Percentiles rank a stretch among this genome's conserved stretches.
phyloP scores from a whole-genome alignment of 2,113 vertebrate species.

The Antigone vipio region DNA sequence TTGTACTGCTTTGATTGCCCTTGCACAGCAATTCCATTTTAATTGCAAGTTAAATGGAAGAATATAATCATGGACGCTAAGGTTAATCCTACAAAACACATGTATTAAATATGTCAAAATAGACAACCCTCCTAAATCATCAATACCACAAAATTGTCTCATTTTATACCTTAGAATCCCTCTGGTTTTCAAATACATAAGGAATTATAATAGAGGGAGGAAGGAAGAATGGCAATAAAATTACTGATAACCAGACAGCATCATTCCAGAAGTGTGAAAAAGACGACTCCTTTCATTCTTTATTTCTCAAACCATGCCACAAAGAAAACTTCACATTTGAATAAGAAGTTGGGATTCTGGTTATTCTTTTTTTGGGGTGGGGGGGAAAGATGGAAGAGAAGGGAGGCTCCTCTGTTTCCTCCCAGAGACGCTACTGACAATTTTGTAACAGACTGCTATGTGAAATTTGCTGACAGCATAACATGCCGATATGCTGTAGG shows the following conservation, averaged over 20 bases:
- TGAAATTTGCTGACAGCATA: neutral
- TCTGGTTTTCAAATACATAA: neutral
- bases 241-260: neutral
- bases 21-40: neutral
- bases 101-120: neutral
- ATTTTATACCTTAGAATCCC: neutral
- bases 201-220: neutral
- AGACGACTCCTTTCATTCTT: neutral
- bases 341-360: neutral
- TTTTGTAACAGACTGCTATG: neutral
- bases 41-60: neutral
- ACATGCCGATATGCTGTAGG: neutral
- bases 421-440: neutral
- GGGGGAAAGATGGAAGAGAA: neutral
- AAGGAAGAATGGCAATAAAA: conserved; percentile 31
- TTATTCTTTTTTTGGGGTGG: neutral
- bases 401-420: neutral
- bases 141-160: neutral
- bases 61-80: neutral
- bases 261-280: neutral
- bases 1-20: neutral
- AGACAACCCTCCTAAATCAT: neutral
- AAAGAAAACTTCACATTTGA: neutral
- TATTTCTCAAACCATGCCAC: neutral
- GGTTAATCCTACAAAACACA: neutral